Conservation (phyloP, 2,113 vertebrate genomes). For the Chlamydotis undulata region DNA sequence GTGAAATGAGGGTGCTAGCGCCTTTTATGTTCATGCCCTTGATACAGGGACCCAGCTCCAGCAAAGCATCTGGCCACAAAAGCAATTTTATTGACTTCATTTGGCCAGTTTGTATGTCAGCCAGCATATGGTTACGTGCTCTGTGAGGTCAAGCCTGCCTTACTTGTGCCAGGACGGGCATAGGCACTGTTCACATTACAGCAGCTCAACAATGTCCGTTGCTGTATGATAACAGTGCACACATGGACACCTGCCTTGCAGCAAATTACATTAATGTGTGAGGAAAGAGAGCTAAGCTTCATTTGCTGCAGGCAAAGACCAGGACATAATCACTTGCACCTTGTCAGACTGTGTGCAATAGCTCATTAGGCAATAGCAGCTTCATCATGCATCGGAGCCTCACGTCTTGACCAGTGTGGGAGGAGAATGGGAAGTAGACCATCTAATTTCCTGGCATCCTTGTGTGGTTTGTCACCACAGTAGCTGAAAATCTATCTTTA, state of each 20-base stretch:
- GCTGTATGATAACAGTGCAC: not conserved
- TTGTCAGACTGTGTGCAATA: not conserved
- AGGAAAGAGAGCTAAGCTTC: not conserved
- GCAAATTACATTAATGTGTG: not conserved
- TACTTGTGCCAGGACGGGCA: not conserved
- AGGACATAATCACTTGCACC: not conserved
- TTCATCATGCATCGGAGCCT: not conserved
- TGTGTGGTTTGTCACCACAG: not conserved
- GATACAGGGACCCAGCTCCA: not conserved
- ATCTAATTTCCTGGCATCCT: conserved; percentile 1
- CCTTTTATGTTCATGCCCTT: not conserved
- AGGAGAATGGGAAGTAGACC: not conserved
- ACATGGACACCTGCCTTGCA: not conserved
- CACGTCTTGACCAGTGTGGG: not conserved
- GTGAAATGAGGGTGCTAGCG: not conserved
- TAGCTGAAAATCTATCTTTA: conserved; percentile 5
- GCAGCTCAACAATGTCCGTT: not conserved
- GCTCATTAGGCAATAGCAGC: conserved; percentile 15
- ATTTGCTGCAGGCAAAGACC: conserved; percentile 12
- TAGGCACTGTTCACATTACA: not conserved
- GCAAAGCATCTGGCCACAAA: not conserved
- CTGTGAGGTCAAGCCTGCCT: not conserved
- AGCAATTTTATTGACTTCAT: not conserved
- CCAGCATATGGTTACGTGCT: not conserved
- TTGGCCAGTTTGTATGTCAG: not conserved